phyloP scores from a whole-genome alignment of 2,113 vertebrate species.

The Seriola dumerili region DNA sequence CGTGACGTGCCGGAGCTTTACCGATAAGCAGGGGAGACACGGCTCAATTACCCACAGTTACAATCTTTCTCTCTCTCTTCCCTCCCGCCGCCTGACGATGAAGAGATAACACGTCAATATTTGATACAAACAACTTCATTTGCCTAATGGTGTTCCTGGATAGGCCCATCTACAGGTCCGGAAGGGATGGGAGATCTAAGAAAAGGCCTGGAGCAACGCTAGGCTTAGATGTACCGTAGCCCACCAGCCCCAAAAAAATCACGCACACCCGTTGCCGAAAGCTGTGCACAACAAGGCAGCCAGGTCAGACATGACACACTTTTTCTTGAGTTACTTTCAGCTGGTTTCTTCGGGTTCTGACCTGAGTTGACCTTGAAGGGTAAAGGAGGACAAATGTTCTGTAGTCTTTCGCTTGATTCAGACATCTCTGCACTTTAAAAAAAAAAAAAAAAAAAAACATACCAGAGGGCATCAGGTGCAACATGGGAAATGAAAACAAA shows the following conservation, averaged over 20 bases:
- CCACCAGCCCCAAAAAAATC: constrained; percentile 34
- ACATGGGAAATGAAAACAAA: neutral
- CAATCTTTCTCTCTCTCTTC: constrained; percentile 77
- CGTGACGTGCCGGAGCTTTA: constrained; percentile 82
- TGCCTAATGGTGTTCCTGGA: constrained; percentile 83
- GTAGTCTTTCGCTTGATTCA: neutral
- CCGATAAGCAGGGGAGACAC: constrained; percentile 84
- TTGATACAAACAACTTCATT: constrained; percentile 84
- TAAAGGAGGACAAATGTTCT: neutral
- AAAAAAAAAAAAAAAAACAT: neutral
- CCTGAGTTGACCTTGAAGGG: constrained; percentile 6
- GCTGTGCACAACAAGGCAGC: constrained; percentile 41
- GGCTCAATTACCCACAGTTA: constrained; percentile 83
- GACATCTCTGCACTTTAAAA: constrained; percentile 3
- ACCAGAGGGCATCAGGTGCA: constrained; percentile 8
- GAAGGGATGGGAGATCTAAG: constrained; percentile 80
- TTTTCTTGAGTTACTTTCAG: constrained; percentile 40
- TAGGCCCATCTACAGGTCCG: constrained; percentile 71
- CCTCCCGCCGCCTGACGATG: constrained; percentile 75
- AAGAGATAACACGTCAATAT: constrained; percentile 85
- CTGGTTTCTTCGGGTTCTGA: constrained; percentile 15
- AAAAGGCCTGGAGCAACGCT: constrained; percentile 65
- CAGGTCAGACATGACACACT: constrained; percentile 48
- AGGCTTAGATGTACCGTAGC: constrained; percentile 46
- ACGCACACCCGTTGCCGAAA: constrained; percentile 34